Evolutionary conservation across 2,888 invertebrate species (phyloP).

Genomic region (Schrankia costaestrigalis): DNA sequence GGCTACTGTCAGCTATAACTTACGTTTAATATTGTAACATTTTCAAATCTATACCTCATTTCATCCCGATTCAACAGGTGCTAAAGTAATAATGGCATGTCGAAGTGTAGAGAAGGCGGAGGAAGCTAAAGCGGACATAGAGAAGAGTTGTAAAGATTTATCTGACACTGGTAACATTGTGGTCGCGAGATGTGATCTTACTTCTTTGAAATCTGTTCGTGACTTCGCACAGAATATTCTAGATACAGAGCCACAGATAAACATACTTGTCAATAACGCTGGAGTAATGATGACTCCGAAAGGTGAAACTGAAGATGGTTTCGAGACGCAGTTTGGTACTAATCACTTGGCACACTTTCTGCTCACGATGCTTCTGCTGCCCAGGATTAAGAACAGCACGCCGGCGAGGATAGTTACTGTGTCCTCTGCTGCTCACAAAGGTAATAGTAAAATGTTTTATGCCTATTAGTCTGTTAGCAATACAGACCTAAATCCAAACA

Average conservation of each 20-base stretch:
- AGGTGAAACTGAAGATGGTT: slow-evolving; percentile 83
- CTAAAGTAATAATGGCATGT: slow-evolving; percentile 80
- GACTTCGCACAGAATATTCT: slow-evolving; percentile 79
- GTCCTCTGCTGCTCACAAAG: slow-evolving; percentile 78
- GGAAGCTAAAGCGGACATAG: slow-evolving; percentile 79
- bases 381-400: slow-evolving; percentile 80
- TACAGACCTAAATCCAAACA: too few species aligned
- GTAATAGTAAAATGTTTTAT: slow-evolving; percentile 49
- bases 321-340: slow-evolving; percentile 85
- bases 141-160: slow-evolving; percentile 55
- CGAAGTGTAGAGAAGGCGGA: slow-evolving; percentile 76
- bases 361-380: slow-evolving; percentile 82
- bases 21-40: too few species aligned
- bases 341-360: slow-evolving; percentile 87
- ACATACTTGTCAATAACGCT: slow-evolving; percentile 86
- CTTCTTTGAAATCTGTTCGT: slow-evolving; percentile 81
- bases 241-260: slow-evolving; percentile 79
- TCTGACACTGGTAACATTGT: slow-evolving; percentile 71
- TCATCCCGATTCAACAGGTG: slow-evolving; percentile 58
- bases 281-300: slow-evolving; percentile 87
- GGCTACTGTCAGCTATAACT: too few species aligned
- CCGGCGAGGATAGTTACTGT: slow-evolving; percentile 85
- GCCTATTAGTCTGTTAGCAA: too few species aligned
- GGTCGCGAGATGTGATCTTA: slow-evolving; percentile 79
- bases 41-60: background rate